Evolutionary conservation across 2,888 invertebrate species (phyloP).

Genomic region (Anthophora plumipes): DNA sequence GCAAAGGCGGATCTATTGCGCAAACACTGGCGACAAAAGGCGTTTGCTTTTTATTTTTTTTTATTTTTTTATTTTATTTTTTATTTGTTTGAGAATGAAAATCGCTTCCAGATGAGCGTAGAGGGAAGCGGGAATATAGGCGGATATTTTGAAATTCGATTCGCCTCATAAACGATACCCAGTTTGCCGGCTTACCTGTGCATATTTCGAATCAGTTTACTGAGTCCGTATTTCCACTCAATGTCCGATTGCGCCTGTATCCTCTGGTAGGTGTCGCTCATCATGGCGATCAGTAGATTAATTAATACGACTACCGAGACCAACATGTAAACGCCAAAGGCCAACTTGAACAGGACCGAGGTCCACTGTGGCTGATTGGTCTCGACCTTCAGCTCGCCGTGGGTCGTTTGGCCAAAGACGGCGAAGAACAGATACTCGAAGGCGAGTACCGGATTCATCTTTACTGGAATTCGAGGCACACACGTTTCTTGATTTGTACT

Average conservation of each 20-base stretch:
- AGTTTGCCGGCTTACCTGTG: constrained; percentile 85
- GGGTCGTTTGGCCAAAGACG: constrained; percentile 97
- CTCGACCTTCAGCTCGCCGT: constrained; percentile 92
- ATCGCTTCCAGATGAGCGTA: neutral
- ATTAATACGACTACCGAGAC: constrained; percentile 99
- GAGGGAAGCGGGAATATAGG: neutral
- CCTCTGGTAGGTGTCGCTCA: constrained; percentile 99
- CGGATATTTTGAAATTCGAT: constrained; percentile 12
- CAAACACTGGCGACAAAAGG: neutral
- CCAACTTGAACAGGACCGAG: constrained; percentile 93
- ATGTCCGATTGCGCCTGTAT: constrained; percentile 96
- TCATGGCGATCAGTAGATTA: constrained; percentile 99
- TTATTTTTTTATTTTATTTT: neutral
- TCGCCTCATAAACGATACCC: constrained; percentile 22
- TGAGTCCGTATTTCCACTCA: constrained; percentile 92
- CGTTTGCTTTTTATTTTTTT: neutral
- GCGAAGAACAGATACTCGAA: constrained; percentile 99
- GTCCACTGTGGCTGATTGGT: constrained; percentile 92
- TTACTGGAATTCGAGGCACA: constrained; percentile 87
- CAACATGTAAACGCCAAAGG: constrained; percentile 99
- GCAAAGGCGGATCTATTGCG: neutral
- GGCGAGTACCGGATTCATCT: constrained; percentile 95
- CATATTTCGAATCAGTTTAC: constrained; percentile 91
- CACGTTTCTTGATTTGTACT: constrained; percentile 61
- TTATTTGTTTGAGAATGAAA: neutral